A percentile compares a stretch with the other conserved stretches of the same genome.
phyloP scores from a whole-genome alignment of 2,888 invertebrate genomes.

The Metopia argyrocephala region DNA sequence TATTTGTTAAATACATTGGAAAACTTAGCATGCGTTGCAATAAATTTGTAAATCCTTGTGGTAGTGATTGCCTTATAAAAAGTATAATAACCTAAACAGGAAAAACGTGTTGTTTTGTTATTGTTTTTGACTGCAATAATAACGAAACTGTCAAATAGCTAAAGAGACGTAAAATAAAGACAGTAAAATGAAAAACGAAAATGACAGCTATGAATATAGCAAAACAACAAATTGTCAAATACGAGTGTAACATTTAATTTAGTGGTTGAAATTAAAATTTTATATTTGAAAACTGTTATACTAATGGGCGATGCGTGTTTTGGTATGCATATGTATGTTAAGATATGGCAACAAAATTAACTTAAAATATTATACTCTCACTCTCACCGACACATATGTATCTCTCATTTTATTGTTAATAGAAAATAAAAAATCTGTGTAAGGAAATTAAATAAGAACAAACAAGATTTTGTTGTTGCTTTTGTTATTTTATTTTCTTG shows the following conservation, averaged over 20 bases:
- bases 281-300: conserved; percentile 56
- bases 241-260: conserved; percentile 22
- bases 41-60: background rate
- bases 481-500: conserved; percentile 32
- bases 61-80: background rate
- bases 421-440: conserved; percentile 6
- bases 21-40: conserved; percentile 26
- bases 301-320: background rate
- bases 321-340: too few species aligned
- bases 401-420: background rate
- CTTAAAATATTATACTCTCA: background rate
- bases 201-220: conserved; percentile 23
- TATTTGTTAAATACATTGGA: background rate
- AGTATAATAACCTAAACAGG: background rate
- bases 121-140: too few species aligned
- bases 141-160: conserved; percentile 3
- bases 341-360: too few species aligned
- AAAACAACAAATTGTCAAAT: background rate
- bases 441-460: conserved; percentile 6
- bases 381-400: background rate
- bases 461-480: conserved; percentile 29
- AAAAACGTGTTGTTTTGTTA: background rate
- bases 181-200: background rate
- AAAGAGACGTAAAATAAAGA: background rate
- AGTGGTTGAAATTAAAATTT: conserved; percentile 48